These are phyloP conservation scores for Pteria penguin DNA, from an alignment of 2,888 invertebrate species.

Conservation along the genomic window DNA sequence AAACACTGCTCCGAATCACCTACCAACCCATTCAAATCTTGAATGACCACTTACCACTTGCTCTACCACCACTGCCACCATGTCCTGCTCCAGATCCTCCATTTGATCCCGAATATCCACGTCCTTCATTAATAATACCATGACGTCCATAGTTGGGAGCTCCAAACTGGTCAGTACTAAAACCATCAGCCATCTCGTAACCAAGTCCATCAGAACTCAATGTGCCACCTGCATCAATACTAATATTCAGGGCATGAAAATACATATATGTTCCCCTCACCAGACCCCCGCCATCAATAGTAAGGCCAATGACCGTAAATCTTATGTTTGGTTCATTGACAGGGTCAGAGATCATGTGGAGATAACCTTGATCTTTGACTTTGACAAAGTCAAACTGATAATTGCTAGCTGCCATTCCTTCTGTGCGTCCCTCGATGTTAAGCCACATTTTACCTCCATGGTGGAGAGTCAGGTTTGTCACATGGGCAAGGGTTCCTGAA, in stretches of 20 bases:
- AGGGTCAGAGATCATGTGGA: conserved; percentile 69
- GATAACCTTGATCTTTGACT: conserved; percentile 64
- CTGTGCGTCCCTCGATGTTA: conserved; percentile 59
- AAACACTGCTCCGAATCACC: too few species aligned
- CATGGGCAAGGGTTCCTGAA: conserved; percentile 55
- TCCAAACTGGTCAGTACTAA: conserved; percentile 26
- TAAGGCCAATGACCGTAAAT: conserved; percentile 56
- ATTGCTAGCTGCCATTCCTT: conserved; percentile 49
- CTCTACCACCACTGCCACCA: conserved; percentile 68
- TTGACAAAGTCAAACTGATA: conserved; percentile 65
- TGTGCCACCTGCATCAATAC: conserved; percentile 64
- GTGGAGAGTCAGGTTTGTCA: conserved; percentile 67
- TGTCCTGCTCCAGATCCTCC: conserved; percentile 65
- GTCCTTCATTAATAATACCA: conserved; percentile 65
- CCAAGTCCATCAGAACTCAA: conserved; percentile 64
- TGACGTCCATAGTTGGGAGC: conserved; percentile 46
- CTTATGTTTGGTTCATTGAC: conserved; percentile 59
- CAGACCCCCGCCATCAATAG: conserved; percentile 68
- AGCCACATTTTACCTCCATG: conserved; percentile 64
- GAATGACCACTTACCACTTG: neutral
- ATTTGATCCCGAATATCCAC: conserved; percentile 47
- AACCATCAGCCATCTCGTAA: conserved; percentile 56
- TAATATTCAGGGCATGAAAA: conserved; percentile 61
- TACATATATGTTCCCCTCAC: conserved; percentile 64
- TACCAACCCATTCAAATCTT: too few species aligned